Conservation (phyloP, 2,113 vertebrate genomes). For the Sminthopsis crassicaudata region DNA sequence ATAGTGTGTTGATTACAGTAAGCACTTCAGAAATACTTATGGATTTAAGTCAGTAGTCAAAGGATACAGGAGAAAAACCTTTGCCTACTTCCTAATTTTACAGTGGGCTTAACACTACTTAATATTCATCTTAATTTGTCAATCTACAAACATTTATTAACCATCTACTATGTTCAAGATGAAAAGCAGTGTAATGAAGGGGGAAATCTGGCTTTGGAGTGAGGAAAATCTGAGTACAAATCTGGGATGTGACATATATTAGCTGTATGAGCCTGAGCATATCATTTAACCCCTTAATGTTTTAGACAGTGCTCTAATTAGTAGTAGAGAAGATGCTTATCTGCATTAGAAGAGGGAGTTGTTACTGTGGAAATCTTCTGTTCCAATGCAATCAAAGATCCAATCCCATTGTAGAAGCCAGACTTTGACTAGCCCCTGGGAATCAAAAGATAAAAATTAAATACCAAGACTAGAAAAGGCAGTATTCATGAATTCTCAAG, state of each 20-base stretch:
- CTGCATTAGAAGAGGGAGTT: not conserved
- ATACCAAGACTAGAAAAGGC: not conserved
- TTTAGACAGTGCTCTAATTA: not conserved
- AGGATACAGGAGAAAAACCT: not conserved
- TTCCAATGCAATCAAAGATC: not conserved
- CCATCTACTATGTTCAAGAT: not conserved
- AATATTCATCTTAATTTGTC: not conserved
- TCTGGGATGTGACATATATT: not conserved
- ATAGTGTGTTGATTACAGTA: not conserved
- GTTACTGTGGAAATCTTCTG: not conserved
- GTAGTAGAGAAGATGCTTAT: not conserved
- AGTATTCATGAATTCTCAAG: not conserved
- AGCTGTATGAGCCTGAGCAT: not conserved
- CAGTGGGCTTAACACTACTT: not conserved
- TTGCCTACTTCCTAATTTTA: not conserved
- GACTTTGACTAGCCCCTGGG: not conserved
- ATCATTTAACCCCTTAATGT: not conserved
- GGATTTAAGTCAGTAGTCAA: not conserved
- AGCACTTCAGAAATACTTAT: conserved; percentile 17
- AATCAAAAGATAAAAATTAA: not conserved
- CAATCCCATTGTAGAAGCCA: not conserved
- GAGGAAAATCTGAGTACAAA: not conserved
- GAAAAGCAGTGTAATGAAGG: not conserved
- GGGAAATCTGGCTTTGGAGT: not conserved
- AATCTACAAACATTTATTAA: not conserved